phyloP scores from a whole-genome alignment of 2,888 invertebrate species.

The Bimastos eiseni region DNA sequence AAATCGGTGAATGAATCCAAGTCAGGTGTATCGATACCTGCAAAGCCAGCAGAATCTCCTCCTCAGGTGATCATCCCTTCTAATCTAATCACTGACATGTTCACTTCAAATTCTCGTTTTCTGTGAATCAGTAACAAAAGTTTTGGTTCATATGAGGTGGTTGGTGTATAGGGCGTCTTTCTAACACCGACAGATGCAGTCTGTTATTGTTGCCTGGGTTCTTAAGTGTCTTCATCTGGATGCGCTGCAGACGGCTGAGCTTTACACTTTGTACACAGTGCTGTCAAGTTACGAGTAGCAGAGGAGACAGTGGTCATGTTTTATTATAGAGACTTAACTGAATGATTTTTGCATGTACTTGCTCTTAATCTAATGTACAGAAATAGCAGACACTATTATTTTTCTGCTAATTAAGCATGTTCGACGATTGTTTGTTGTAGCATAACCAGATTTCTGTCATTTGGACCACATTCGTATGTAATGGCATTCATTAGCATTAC shows the following conservation, averaged over 20 bases:
- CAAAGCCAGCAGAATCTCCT: conserved; percentile 14
- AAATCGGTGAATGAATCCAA: background rate
- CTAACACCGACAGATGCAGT: background rate
- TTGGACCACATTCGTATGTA: no score
- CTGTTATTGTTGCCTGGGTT: background rate
- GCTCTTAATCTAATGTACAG: background rate
- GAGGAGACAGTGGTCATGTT: background rate
- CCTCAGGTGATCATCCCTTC: background rate
- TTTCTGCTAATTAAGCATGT: background rate
- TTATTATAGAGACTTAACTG: background rate
- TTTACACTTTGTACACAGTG: background rate
- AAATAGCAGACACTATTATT: background rate
- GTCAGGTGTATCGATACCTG: background rate
- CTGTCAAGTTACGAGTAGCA: background rate
- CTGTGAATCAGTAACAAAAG: background rate
- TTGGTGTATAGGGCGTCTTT: background rate
- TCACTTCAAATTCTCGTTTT: background rate
- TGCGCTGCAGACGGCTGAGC: background rate
- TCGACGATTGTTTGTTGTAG: no score
- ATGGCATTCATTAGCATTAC: no score
- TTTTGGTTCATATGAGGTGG: background rate
- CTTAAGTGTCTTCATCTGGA: background rate
- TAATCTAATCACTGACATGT: background rate
- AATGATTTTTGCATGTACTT: background rate
- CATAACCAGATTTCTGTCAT: background rate